Conservation (phyloP, 2,797 vertebrate genomes). For the Myotis myotis region DNA sequence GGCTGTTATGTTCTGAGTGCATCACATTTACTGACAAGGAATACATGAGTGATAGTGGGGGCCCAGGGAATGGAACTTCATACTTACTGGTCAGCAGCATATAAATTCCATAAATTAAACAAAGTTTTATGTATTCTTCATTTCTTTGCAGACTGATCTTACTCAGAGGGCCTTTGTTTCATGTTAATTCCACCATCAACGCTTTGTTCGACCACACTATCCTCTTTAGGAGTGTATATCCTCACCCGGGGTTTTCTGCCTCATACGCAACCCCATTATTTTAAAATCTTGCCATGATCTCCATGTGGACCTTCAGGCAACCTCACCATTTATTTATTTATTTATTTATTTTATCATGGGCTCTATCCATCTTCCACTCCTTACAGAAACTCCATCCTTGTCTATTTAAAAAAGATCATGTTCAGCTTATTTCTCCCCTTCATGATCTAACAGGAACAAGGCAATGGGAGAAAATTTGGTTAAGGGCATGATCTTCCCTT, state of each 20-base stretch:
- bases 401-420: not conserved
- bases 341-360: not conserved
- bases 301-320: not conserved
- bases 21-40: constrained; percentile 88
- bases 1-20: constrained; percentile 89
- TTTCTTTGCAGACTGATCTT: constrained; percentile 82
- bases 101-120: constrained; percentile 89
- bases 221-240: constrained; percentile 48
- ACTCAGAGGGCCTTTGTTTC: constrained; percentile 81
- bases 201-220: constrained; percentile 62
- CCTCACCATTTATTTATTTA: not conserved
- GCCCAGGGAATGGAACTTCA: constrained; percentile 87
- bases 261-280: not conserved
- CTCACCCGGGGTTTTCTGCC: not conserved
- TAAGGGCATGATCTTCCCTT: not conserved
- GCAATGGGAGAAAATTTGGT: not conserved
- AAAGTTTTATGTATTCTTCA: constrained; percentile 88
- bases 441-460: not conserved
- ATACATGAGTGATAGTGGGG: constrained; percentile 88
- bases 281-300: not conserved
- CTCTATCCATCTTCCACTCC: not conserved
- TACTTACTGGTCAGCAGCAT: constrained; percentile 90
- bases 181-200: constrained; percentile 77
- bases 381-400: not conserved
- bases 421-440: not conserved